phyloP scores from a whole-genome alignment of 2,113 vertebrate species.

The Chascanopsetta lugubris region DNA sequence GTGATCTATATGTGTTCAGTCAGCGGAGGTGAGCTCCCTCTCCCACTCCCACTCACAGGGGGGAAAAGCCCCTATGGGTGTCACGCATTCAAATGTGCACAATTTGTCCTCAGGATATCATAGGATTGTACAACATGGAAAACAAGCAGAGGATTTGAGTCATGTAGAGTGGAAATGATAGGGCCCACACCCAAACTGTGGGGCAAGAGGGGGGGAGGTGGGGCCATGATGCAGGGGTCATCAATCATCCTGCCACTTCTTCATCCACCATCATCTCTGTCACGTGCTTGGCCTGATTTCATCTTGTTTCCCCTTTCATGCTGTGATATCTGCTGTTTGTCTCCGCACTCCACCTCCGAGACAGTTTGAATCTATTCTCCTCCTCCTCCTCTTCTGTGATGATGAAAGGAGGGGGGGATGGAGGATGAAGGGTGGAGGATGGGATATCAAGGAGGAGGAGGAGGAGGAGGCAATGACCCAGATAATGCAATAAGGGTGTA shows the following conservation, averaged over 20 bases:
- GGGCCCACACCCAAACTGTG: slow-evolving; percentile 18
- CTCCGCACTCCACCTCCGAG: background rate
- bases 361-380: background rate
- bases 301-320: background rate
- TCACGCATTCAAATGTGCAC: background rate
- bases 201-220: slow-evolving; percentile 1
- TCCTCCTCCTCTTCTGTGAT: slow-evolving; percentile 20
- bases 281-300: slow-evolving; percentile 5
- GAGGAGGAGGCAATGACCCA: slow-evolving; percentile 64
- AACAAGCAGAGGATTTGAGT: background rate
- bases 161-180: background rate
- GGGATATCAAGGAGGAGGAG: background rate
- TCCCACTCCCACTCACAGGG: no score
- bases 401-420: slow-evolving; percentile 6
- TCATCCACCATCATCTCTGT: slow-evolving; percentile 33
- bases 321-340: background rate
- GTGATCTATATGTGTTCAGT: no score
- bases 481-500: slow-evolving; percentile 58
- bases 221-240: slow-evolving; percentile 24
- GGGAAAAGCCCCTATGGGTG: background rate
- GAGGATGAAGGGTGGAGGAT: slow-evolving; percentile 27
- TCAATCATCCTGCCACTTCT: slow-evolving; percentile 53
- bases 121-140: no score
- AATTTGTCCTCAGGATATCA: background rate
- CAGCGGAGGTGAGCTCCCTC: no score